phyloP scores from a whole-genome alignment of 2,888 invertebrate species.

The Sesamia inferens region DNA sequence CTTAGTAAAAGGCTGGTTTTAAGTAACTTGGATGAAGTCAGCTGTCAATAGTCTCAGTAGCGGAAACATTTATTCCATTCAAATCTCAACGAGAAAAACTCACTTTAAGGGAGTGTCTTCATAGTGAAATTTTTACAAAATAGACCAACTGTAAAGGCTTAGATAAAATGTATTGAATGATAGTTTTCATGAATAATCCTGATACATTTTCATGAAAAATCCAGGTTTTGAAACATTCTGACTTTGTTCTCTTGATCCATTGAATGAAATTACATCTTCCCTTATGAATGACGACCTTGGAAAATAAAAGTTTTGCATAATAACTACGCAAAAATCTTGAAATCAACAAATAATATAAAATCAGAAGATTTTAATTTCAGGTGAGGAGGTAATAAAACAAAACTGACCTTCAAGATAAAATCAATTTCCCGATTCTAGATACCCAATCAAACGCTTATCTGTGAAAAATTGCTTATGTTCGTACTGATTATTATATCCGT shows the following conservation, averaged over 20 bases:
- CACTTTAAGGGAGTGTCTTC: background rate
- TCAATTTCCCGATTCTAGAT: constrained; percentile 34
- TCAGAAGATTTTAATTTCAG: constrained; percentile 4
- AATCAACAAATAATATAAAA: constrained; percentile 7
- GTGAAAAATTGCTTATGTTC: constrained; percentile 33
- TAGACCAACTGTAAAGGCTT: background rate
- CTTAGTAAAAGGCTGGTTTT: background rate
- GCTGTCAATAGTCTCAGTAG: too few relatives aligned
- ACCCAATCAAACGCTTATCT: constrained; percentile 37
- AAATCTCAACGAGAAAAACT: background rate
- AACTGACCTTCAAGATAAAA: constrained; percentile 6
- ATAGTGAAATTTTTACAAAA: background rate
- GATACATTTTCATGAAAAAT: background rate
- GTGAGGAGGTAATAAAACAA: constrained; percentile 20
- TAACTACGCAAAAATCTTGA: constrained; percentile 1
- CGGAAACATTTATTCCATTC: too few relatives aligned
- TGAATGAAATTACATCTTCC: background rate
- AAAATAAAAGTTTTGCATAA: background rate
- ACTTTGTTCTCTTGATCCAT: background rate
- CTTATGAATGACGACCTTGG: background rate
- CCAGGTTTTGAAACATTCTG: background rate
- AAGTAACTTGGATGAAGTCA: background rate
- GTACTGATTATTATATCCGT: constrained; percentile 27
- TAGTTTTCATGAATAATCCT: background rate
- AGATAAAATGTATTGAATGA: background rate